Conservation (phyloP, 2,797 vertebrate genomes). For the Sternarchorhynchus goeldii region DNA sequence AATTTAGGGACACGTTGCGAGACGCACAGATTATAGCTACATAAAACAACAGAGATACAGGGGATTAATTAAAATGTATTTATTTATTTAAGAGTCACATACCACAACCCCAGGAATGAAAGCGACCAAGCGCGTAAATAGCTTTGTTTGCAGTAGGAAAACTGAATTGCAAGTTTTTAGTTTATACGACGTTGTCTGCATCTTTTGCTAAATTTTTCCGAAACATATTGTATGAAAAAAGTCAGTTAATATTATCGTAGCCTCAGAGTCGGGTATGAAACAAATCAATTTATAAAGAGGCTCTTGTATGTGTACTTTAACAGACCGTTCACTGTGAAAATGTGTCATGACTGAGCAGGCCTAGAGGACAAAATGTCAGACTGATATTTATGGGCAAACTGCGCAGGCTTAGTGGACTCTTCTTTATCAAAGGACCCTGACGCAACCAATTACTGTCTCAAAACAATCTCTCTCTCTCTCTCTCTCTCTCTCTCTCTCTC, state of each 20-base stretch:
- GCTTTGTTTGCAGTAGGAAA: neutral
- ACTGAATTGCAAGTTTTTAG: neutral
- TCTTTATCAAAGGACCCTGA: conserved; percentile 34
- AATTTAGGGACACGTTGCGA: no score
- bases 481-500: neutral
- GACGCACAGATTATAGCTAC: no score
- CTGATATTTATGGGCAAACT: conserved; percentile 30
- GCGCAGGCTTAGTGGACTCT: conserved; percentile 31
- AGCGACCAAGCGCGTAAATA: neutral
- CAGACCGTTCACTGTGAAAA: neutral
- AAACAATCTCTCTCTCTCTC: conserved; percentile 13
- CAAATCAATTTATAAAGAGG: neutral
- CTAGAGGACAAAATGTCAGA: conserved; percentile 37
- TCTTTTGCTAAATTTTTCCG: no score
- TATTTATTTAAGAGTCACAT: neutral
- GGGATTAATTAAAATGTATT: neutral
- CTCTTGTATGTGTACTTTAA: neutral
- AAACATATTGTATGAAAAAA: neutral
- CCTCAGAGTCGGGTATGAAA: neutral
- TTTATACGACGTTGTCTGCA: no score
- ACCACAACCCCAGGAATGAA: neutral
- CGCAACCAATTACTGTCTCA: conserved; percentile 39
- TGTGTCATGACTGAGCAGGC: neutral
- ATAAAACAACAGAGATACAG: no score
- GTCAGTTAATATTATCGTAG: neutral